A percentile compares a stretch with the other conserved stretches of the same genome.
phyloP scores from a whole-genome alignment of 2,888 invertebrate genomes.

The Pediacus dermestoides region DNA sequence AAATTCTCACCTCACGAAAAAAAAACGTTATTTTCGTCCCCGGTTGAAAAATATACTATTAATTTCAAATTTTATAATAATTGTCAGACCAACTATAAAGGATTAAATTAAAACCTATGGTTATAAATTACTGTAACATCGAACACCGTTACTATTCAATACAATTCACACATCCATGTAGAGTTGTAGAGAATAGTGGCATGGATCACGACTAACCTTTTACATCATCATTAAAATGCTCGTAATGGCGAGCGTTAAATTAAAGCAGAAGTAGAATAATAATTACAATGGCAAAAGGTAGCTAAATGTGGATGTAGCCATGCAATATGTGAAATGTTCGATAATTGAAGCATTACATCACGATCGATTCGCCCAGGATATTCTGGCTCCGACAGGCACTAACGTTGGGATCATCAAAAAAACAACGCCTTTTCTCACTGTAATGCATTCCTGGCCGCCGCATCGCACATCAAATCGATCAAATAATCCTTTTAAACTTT shows the following conservation, averaged over 20 bases:
- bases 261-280: conserved; percentile 36
- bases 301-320: conserved; percentile 24
- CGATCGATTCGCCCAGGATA: conserved; percentile 29
- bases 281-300: conserved; percentile 33
- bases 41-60: too few species aligned
- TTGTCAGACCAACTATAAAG: too few species aligned
- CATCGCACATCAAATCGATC: conserved; percentile 1
- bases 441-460: neutral
- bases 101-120: too few species aligned
- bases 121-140: too few species aligned
- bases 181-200: too few species aligned
- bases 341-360: conserved; percentile 39
- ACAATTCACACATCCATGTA: too few species aligned
- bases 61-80: too few species aligned
- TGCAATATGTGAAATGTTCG: conserved; percentile 29
- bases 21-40: too few species aligned
- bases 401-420: conserved; percentile 5
- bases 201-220: conserved; percentile 22
- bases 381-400: conserved; percentile 30
- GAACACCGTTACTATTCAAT: too few species aligned
- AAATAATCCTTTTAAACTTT: neutral
- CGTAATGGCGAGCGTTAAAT: conserved; percentile 38
- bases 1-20: too few species aligned
- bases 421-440: conserved; percentile 5
- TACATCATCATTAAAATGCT: conserved; percentile 38